Conservation (phyloP, 1,140 invertebrate genomes). For the Adelges cooleyi region DNA sequence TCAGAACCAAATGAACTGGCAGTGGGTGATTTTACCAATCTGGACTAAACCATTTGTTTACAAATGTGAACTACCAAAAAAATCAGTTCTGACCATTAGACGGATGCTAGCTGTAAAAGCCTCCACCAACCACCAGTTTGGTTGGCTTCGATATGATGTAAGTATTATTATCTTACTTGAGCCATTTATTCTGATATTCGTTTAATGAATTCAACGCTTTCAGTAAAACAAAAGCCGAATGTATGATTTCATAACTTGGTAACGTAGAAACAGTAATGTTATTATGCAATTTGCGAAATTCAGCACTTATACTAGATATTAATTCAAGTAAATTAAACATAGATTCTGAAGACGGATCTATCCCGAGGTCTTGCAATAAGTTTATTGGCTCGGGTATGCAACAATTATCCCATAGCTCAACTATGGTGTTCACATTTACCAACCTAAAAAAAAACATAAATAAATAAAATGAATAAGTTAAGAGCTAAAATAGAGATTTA, state of each 20-base stretch:
- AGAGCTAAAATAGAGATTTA: neutral
- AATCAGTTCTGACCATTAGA: too few relatives aligned
- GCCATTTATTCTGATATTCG: conserved; percentile 21
- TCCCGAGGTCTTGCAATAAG: conserved; percentile 46
- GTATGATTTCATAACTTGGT: neutral
- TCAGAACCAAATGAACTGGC: too few relatives aligned
- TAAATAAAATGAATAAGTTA: too few relatives aligned
- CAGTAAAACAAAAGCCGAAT: neutral
- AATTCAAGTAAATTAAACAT: neutral
- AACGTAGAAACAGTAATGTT: conserved; percentile 10
- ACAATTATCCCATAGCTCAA: conserved; percentile 60
- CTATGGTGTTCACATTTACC: conserved; percentile 42
- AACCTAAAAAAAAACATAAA: neutral
- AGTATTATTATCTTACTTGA: conserved; percentile 11
- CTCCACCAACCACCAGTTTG: too few relatives aligned
- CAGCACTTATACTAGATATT: neutral
- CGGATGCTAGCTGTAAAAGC: too few relatives aligned
- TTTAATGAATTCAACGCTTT: conserved; percentile 6
- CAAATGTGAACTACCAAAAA: too few relatives aligned
- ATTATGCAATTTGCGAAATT: conserved; percentile 5
- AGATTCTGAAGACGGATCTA: conserved; percentile 9
- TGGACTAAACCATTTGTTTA: too few relatives aligned
- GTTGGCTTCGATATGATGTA: too few relatives aligned
- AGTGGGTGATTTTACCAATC: too few relatives aligned
- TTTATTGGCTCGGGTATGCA: conserved; percentile 50